A percentile compares a stretch with the other conserved stretches of the same genome.
Conservation (phyloP, 2,113 vertebrate species). For the Pseudorectes ferrugineus region DNA sequence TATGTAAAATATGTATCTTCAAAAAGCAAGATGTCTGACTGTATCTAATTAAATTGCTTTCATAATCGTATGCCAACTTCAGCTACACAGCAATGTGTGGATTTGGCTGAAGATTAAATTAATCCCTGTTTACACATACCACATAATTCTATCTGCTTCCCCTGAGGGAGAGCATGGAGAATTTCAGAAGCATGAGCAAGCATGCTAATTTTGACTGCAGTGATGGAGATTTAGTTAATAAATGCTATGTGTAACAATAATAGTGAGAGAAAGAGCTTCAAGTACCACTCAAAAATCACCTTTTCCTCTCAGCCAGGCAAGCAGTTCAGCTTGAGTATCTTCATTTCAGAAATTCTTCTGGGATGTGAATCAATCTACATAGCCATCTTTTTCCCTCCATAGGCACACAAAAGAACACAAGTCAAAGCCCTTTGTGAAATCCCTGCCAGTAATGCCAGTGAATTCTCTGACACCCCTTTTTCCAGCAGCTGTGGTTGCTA, state of each 20-base stretch:
- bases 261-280: constrained; percentile 9
- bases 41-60: constrained; percentile 29
- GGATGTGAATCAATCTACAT: not conserved
- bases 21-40: constrained; percentile 48
- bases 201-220: constrained; percentile 62
- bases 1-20: not conserved
- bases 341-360: not conserved
- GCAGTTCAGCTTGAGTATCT: not conserved
- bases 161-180: constrained; percentile 4
- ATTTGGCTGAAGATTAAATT: constrained; percentile 66
- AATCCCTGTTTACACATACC: constrained; percentile 64
- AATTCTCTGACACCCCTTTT: not conserved
- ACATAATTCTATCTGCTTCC: constrained; percentile 55
- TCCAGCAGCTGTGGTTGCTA: not conserved
- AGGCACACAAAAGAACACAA: not conserved
- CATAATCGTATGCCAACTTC: constrained; percentile 63
- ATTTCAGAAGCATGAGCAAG: constrained; percentile 52
- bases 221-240: constrained; percentile 21
- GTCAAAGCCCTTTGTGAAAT: not conserved
- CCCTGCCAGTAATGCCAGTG: not conserved
- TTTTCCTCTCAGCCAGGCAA: constrained; percentile 17
- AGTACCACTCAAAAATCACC: constrained; percentile 18
- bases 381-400: not conserved
- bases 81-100: constrained; percentile 34
- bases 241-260: constrained; percentile 33